Conservation (phyloP, 2,888 invertebrate genomes). For the Phalangium opilio region DNA sequence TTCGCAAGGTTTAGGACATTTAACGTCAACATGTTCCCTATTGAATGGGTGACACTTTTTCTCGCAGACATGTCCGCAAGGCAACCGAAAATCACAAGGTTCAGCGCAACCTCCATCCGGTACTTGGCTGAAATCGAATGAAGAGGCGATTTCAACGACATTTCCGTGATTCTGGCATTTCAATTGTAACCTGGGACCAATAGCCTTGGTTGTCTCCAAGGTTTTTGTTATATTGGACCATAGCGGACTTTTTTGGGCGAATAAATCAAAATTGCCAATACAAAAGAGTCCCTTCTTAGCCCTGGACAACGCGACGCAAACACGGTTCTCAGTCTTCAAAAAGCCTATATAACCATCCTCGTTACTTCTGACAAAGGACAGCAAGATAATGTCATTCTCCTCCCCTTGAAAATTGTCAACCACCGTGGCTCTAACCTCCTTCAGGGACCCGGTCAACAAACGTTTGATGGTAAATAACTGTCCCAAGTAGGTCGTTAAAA, state of each 20-base stretch:
- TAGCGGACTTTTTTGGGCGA: conserved; percentile 8
- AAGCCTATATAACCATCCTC: conserved; percentile 50
- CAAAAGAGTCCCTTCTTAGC: conserved; percentile 54
- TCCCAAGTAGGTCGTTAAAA: conserved; percentile 54
- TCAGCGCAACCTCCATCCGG: conserved; percentile 25
- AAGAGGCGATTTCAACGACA: conserved; percentile 4
- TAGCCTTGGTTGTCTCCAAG: conserved; percentile 7
- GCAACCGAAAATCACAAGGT: conserved; percentile 26
- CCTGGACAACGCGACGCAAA: conserved; percentile 34
- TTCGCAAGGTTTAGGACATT: conserved; percentile 11
- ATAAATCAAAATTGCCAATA: conserved; percentile 43
- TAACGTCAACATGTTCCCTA: conserved; percentile 3
- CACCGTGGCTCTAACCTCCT: background rate
- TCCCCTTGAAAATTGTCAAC: conserved; percentile 71
- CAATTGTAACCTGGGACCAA: conserved; percentile 11
- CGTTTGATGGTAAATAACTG: conserved; percentile 40
- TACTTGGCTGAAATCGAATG: conserved; percentile 11
- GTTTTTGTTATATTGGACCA: conserved; percentile 12
- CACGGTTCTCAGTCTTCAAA: conserved; percentile 48
- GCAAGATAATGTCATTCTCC: conserved; percentile 57
- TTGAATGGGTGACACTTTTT: conserved; percentile 20
- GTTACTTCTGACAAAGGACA: conserved; percentile 65
- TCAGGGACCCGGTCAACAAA: too few relatives aligned
- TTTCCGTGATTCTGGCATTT: conserved; percentile 13
- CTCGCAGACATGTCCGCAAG: conserved; percentile 31